Percentiles rank a stretch among this genome's conserved stretches.
Conservation (phyloP, 2,888 invertebrate species). For the Pterostichus madidus region DNA sequence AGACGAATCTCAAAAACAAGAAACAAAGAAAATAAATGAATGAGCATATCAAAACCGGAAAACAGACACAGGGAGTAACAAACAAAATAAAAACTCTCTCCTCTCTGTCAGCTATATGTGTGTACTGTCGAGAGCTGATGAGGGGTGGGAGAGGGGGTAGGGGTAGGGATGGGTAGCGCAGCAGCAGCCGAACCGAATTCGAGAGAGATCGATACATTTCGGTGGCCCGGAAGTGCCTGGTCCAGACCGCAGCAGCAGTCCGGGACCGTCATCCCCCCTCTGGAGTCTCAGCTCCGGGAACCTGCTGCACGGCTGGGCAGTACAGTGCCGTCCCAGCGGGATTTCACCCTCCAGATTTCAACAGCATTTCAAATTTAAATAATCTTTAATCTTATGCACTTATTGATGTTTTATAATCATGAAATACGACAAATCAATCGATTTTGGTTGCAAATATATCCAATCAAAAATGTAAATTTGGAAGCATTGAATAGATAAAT, state of each 20-base stretch:
- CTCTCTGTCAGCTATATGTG: not conserved
- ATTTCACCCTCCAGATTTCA: not conserved
- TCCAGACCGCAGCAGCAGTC: conserved; percentile 51
- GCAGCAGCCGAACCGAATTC: conserved; percentile 54
- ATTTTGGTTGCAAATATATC: too few relatives aligned
- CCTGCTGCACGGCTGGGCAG: not conserved
- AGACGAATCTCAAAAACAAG: not conserved
- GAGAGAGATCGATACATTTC: conserved; percentile 64
- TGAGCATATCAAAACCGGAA: conserved; percentile 25
- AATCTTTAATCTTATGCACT: too few relatives aligned
- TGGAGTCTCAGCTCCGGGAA: conserved; percentile 24
- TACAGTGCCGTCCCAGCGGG: not conserved
- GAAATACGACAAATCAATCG: too few relatives aligned
- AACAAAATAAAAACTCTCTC: conserved; percentile 13
- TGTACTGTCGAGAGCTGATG: not conserved
- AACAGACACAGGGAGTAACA: not conserved
- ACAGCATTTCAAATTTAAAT: too few relatives aligned
- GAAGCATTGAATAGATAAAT: too few relatives aligned
- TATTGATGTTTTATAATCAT: too few relatives aligned
- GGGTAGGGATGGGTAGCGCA: not conserved
- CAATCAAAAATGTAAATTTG: too few relatives aligned
- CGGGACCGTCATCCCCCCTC: not conserved
- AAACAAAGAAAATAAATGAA: conserved; percentile 13
- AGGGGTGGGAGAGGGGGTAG: not conserved
- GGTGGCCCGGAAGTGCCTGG: conserved; percentile 65